These are phyloP conservation scores for Notoglanidium macrostoma DNA, from an alignment of 2,797 vertebrate species.

Conservation along the genomic window DNA sequence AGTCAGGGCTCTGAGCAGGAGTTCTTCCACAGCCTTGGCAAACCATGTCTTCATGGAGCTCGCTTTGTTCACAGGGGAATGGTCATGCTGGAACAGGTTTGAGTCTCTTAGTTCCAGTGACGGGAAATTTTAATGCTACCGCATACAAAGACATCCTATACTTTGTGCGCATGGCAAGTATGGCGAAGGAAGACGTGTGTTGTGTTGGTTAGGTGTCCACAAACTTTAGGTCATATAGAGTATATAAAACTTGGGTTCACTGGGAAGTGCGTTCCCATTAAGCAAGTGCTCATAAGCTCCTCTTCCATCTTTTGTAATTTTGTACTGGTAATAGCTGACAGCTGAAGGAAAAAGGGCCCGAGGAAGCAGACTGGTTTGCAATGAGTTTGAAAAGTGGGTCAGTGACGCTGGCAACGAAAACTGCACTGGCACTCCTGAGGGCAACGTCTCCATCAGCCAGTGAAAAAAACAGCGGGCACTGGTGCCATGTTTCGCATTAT, in stretches of 20 bases:
- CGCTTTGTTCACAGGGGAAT: too few relatives aligned
- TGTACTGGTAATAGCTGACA: neutral
- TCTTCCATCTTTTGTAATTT: neutral
- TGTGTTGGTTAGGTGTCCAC: neutral
- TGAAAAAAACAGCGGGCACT: neutral
- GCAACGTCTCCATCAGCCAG: constrained; percentile 30
- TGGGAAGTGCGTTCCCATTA: constrained; percentile 1
- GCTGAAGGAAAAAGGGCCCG: neutral
- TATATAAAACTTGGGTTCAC: constrained; percentile 54
- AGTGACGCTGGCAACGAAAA: constrained; percentile 45
- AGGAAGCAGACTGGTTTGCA: constrained; percentile 18
- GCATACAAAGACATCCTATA: neutral
- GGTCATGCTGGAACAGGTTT: neutral
- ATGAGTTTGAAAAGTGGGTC: constrained; percentile 54
- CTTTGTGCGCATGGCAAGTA: neutral
- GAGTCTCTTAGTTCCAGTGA: neutral
- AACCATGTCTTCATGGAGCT: neutral
- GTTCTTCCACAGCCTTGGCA: neutral
- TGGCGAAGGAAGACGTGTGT: neutral
- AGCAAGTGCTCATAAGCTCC: neutral
- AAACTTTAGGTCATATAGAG: neutral
- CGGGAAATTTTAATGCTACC: neutral
- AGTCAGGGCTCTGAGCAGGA: neutral
- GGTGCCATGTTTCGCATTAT: neutral
- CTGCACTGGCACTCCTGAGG: constrained; percentile 41